Base-by-base conservation (phyloP, 2,797 vertebrate genomes). In the Huso huso region DNA sequence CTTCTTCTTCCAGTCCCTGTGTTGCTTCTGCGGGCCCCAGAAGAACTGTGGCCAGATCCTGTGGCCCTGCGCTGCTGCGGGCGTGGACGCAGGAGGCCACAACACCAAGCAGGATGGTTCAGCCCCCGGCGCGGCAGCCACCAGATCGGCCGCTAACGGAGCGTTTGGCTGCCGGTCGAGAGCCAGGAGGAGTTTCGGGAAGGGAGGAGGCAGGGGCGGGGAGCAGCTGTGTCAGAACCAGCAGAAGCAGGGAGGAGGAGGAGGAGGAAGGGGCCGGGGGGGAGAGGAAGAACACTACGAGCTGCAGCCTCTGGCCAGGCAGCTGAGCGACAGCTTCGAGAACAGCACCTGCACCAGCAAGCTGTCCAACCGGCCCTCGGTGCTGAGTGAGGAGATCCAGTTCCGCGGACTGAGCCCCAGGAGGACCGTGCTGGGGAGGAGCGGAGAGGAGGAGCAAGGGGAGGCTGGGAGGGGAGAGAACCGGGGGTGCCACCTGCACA, bases 291-390 rank as follows among this genome's bases (percentile, higher is more conserved):
- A 98, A 77, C 95, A 98, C 64, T 98, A 97, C 0, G 96, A 99
- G 84, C 89, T 99, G 62, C 96, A 97, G 79, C 95, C 96, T 10
- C 68, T 99, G 76, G 93, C 94, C 13, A 90, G 93, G 70, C 93
- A 94, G 68, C 84, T 95, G 67, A 99, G 94, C 0, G 95, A 98
- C 87, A 99, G 96, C 78, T 99, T 98, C 71, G 96, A 99, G 78
- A 98, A 97, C 81, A 99, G 96, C 88, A 99, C 95, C 9, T 96
- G 94, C 75, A 98, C 96, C 60, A 99, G 96, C 77, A 99, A 96
- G 80, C 83, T 99, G 73, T 98, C 96, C 75, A 97, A 98, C 80
- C 85, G 93, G 49, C 95, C 95, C 10, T 99, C 96, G 0, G 90
- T 97, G 63, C 90, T 97, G 67, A 98, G 96, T 0, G 95, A 98